phyloP scores from a whole-genome alignment of 2,797 vertebrate genomes.

The Coregonus suidteri region DNA sequence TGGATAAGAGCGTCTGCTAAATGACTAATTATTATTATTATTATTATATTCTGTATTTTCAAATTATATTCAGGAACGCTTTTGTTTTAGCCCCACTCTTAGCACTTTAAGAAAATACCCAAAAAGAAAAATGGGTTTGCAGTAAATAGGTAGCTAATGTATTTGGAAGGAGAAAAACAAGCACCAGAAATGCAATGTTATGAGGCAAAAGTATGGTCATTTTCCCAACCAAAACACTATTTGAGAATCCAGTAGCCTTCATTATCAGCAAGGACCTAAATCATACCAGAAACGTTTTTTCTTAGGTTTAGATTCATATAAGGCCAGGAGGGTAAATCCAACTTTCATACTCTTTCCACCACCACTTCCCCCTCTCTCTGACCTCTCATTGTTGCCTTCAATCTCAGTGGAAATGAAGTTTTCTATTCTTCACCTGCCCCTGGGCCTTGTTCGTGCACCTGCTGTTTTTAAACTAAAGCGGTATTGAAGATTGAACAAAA shows the following conservation, averaged over 20 bases:
- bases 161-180: not conserved
- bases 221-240: not conserved
- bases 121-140: not conserved
- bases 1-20: too few relatives aligned
- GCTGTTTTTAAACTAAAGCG: constrained; percentile 36
- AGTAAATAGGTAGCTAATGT: not conserved
- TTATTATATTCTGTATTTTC: not conserved
- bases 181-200: too few relatives aligned
- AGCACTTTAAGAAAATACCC: too few relatives aligned
- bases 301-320: constrained; percentile 3
- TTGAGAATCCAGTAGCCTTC: not conserved
- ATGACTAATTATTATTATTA: too few relatives aligned
- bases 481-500: constrained; percentile 32
- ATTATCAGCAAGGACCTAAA: not conserved
- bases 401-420: constrained; percentile 34
- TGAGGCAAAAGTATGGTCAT: too few relatives aligned
- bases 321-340: constrained; percentile 7
- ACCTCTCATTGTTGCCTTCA: constrained; percentile 32
- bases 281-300: not conserved
- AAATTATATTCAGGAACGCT: not conserved
- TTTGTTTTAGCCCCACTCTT: too few relatives aligned
- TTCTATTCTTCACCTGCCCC: constrained; percentile 32
- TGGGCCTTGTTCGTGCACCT: constrained; percentile 27
- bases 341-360: constrained; percentile 9
- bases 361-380: constrained; percentile 24